A percentile compares a stretch with the other conserved stretches of the same genome.
Evolutionary conservation across 2,888 invertebrate genomes (phyloP).

Genomic region (Cerceris rybyensis): DNA sequence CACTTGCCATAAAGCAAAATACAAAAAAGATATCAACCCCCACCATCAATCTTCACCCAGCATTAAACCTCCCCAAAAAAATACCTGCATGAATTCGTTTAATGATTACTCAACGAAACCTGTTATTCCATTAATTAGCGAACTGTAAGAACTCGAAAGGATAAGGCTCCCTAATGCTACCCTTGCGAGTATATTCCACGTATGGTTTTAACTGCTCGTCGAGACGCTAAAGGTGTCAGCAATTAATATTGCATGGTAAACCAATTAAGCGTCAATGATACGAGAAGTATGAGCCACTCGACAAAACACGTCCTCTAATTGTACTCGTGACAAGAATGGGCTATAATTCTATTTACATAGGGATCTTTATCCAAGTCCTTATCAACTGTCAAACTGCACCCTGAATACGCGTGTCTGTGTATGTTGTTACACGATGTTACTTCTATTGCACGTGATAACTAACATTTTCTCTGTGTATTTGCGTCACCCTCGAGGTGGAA

Average conservation of each 20-base stretch:
- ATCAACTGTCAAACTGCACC: conserved; percentile 54
- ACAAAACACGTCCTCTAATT: conserved; percentile 2
- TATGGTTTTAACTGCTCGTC: background rate
- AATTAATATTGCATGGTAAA: conserved; percentile 45
- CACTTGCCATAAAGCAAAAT: too few species aligned
- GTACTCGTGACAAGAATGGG: conserved; percentile 16
- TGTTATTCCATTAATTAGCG: background rate
- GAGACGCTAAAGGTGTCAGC: background rate
- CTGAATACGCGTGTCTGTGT: conserved; percentile 3
- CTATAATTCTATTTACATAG: conserved; percentile 37
- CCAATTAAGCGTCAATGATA: conserved; percentile 31
- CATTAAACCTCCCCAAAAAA: too few species aligned
- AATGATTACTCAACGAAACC: background rate
- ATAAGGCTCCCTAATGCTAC: background rate
- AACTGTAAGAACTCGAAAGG: background rate
- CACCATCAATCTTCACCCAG: too few species aligned
- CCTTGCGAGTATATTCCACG: background rate
- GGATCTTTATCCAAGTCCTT: conserved; percentile 40
- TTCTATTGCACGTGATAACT: conserved; percentile 7
- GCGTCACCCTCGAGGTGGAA: background rate
- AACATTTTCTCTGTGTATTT: background rate
- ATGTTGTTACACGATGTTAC: background rate
- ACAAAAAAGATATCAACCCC: too few species aligned
- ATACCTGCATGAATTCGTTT: too few species aligned
- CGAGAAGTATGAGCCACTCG: conserved; percentile 10